Evolutionary conservation across 2,888 invertebrate genomes (phyloP).

Genomic region (Drosophila melanosoma): DNA sequence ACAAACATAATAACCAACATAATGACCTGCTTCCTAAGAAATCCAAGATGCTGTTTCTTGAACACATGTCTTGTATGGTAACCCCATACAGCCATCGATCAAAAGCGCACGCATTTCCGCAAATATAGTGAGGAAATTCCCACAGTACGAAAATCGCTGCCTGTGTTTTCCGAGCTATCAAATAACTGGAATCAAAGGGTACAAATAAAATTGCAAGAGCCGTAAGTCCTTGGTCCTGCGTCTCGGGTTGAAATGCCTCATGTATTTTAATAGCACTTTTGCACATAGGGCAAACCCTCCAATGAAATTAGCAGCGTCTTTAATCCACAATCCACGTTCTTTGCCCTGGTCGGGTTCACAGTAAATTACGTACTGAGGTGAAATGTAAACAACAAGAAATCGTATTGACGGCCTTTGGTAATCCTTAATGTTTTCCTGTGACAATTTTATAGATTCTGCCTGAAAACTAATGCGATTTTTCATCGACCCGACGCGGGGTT

Average conservation of each 20-base stretch:
- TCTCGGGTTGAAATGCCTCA: background rate
- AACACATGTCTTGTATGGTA: slow-evolving; percentile 45
- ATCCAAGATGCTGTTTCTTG: slow-evolving; percentile 14
- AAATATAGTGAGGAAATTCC: slow-evolving; percentile 59
- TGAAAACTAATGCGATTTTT: slow-evolving; percentile 74
- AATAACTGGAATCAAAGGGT: slow-evolving; percentile 83
- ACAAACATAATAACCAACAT: slow-evolving; percentile 23
- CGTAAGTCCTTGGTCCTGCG: slow-evolving; percentile 44
- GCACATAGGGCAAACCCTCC: slow-evolving; percentile 38
- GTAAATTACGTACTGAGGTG: slow-evolving; percentile 83
- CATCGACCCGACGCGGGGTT: slow-evolving; percentile 66
- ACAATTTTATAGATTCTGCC: slow-evolving; percentile 75
- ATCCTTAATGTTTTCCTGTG: slow-evolving; percentile 72
- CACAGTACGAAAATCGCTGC: slow-evolving; percentile 71
- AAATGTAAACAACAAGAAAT: slow-evolving; percentile 75
- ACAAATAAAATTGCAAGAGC: slow-evolving; percentile 64
- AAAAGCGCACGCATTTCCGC: slow-evolving; percentile 51
- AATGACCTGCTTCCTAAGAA: background rate
- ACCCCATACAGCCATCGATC: slow-evolving; percentile 70
- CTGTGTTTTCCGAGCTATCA: slow-evolving; percentile 76
- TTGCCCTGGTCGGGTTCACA: slow-evolving; percentile 70
- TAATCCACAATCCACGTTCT: slow-evolving; percentile 16
- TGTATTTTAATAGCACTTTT: slow-evolving; percentile 28
- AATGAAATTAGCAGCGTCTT: slow-evolving; percentile 35
- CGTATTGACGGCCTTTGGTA: slow-evolving; percentile 52